phyloP scores from a whole-genome alignment of 2,888 invertebrate genomes.

The Pandemis corylana region DNA sequence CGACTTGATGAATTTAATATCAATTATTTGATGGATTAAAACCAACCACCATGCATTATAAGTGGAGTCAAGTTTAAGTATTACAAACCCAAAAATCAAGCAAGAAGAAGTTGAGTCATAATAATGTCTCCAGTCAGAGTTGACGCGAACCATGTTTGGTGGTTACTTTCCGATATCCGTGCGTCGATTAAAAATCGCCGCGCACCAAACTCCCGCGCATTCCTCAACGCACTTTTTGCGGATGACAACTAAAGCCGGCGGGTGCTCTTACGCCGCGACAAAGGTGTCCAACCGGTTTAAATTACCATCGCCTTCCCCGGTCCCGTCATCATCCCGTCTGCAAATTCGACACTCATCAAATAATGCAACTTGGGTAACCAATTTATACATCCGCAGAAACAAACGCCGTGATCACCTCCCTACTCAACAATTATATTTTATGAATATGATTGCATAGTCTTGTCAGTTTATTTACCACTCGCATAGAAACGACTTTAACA shows the following conservation, averaged over 20 bases:
- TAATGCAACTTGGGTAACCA: conserved; percentile 66
- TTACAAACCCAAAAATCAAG: conserved; percentile 44
- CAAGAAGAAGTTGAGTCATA: conserved; percentile 52
- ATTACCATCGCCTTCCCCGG: conserved; percentile 69
- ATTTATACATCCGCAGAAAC: conserved; percentile 48
- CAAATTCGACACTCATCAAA: conserved; percentile 82
- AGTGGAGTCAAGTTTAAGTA: conserved; percentile 8
- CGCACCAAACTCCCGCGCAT: conserved; percentile 68
- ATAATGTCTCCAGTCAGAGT: conserved; percentile 53
- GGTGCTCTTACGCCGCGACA: conserved; percentile 65
- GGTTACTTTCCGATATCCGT: conserved; percentile 51
- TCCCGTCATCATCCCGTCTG: conserved; percentile 77
- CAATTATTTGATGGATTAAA: conserved; percentile 17
- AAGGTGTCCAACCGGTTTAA: conserved; percentile 81
- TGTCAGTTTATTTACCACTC: conserved; percentile 40
- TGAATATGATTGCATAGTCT: conserved; percentile 50
- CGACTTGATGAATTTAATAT: background rate
- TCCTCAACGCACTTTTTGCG: conserved; percentile 79
- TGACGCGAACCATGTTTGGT: conserved; percentile 32
- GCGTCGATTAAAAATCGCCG: conserved; percentile 67
- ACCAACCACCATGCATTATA: conserved; percentile 5
- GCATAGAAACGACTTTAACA: conserved; percentile 39
- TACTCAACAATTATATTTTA: conserved; percentile 50
- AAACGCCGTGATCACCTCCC: conserved; percentile 52
- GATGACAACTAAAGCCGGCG: conserved; percentile 80